phyloP scores from a whole-genome alignment of 2,113 vertebrate genomes.

The Rhineura floridana region DNA sequence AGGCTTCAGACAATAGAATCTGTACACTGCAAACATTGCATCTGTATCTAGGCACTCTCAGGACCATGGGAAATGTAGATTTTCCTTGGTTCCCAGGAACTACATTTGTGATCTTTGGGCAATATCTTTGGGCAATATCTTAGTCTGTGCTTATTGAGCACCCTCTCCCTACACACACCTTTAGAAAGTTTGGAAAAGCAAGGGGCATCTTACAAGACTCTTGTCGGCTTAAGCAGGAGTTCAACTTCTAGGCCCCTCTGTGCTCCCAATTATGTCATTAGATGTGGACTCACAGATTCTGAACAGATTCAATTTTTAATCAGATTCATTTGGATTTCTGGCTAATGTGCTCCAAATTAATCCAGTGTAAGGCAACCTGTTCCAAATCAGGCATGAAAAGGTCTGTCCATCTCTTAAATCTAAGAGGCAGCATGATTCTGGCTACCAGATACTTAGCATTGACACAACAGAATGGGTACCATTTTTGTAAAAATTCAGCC shows the following conservation, averaged over 20 bases:
- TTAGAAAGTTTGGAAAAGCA: neutral
- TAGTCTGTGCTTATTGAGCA: neutral
- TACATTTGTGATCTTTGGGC: neutral
- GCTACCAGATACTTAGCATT: neutral
- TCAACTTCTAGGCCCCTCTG: neutral
- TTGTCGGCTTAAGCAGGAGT: neutral
- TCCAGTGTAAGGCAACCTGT: neutral
- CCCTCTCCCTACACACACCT: neutral
- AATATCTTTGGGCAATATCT: no score
- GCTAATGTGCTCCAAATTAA: neutral
- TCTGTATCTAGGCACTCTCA: neutral
- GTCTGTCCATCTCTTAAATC: neutral
- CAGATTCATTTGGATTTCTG: neutral
- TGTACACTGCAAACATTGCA: neutral
- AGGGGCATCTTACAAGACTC: neutral
- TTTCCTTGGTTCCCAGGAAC: neutral
- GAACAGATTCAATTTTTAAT: neutral
- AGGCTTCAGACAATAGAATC: neutral
- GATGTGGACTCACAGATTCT: neutral
- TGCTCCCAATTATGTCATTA: neutral
- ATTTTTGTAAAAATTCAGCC: neutral
- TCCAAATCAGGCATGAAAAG: neutral
- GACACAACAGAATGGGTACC: no score
- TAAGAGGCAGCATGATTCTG: neutral
- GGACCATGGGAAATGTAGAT: neutral